Base-by-base conservation (phyloP, 2,797 vertebrate species). In the Antennarius maculatus region DNA sequence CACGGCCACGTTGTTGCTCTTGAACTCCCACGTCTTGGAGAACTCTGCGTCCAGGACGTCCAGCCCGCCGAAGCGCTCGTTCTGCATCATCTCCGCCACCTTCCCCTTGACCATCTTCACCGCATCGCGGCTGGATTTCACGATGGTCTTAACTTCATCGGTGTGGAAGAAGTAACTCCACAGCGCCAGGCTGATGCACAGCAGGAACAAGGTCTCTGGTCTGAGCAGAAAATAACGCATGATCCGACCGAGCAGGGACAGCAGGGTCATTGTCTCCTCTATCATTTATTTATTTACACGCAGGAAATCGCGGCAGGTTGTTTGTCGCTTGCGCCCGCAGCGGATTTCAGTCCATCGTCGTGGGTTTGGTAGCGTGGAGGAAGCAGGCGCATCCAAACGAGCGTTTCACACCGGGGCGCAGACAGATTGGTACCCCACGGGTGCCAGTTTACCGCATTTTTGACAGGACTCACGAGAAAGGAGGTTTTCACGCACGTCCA, bases 141-240 rank as follows among this genome's bases (percentile, higher is more conserved):
- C 97, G 69, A 99, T 99, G 92, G 97, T 99, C 92, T 97, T 98
- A 91, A 99, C 97, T 79, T 99, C 97, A 89, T 99, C 97, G 15
- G 97, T 99, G 93, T 99, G 97, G 92, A 99, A 99, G 94, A 99
- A 99, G 88, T 99, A 99, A 91, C 97, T 99, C 97, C 97, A 99
- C 51, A 99, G 92, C 71, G 97, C 97, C 95, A 99, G 87, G 92
- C 97, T 99, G 93, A 99, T 96, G 80, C 97, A 99, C 82, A 99
- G 92, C 88, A 99, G 91, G 89, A 99, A 99, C 85, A 99, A 69
- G 86, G 97, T 99, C 95, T 99, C 97, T 81, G 97, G 97, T 93
- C 97, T 95, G 84, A 99, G 96, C 85, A 99, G 95, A 92, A 99
- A 99, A 94, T 99, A 99, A 91, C 97, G 97, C 97, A 99, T 99